Evolutionary conservation across 2,113 vertebrate genomes (phyloP).

Genomic region (Mirza zaza): DNA sequence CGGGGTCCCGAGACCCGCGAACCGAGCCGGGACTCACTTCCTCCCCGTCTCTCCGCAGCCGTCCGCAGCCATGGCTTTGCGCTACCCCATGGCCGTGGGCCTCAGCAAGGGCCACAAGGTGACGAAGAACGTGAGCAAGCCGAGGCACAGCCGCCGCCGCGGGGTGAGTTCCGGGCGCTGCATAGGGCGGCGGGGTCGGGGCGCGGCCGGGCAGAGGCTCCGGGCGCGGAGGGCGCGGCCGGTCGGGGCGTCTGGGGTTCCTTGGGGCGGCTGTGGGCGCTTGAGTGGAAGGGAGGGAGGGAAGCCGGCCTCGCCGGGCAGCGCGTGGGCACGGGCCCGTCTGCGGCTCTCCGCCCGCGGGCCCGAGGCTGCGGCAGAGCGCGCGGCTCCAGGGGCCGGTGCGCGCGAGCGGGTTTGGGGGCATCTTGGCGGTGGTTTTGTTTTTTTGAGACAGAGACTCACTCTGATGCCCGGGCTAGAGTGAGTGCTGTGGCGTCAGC

Average conservation of each 20-base stretch:
- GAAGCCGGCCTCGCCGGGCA: not conserved
- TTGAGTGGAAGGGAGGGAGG: fast-evolving
- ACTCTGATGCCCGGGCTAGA: too few species aligned
- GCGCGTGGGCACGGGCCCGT: too few species aligned
- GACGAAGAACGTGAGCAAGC: conserved; percentile 93
- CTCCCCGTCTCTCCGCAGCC: fast-evolving
- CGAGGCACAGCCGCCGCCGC: conserved; percentile 93
- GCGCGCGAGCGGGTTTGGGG: not conserved
- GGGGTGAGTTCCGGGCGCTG: conserved; percentile 88
- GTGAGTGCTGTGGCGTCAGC: too few species aligned
- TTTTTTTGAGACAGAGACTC: too few species aligned
- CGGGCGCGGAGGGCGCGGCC: too few species aligned
- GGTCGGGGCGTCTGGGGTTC: not conserved
- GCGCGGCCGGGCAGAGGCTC: not conserved
- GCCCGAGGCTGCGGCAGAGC: not conserved
- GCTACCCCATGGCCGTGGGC: conserved; percentile 98
- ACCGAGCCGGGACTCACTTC: fast-evolving
- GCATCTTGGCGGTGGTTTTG: too few species aligned
- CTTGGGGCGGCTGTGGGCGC: not conserved
- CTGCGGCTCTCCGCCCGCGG: too few species aligned
- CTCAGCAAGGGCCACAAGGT: conserved; percentile 96
- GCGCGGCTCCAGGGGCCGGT: not conserved
- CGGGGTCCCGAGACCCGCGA: not conserved
- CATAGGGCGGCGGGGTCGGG: fast-evolving
- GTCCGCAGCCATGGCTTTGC: conserved; percentile 90